These are phyloP conservation scores for Acanthiza pusilla DNA, from an alignment of 2,797 vertebrate genomes.

Conservation along the genomic window DNA sequence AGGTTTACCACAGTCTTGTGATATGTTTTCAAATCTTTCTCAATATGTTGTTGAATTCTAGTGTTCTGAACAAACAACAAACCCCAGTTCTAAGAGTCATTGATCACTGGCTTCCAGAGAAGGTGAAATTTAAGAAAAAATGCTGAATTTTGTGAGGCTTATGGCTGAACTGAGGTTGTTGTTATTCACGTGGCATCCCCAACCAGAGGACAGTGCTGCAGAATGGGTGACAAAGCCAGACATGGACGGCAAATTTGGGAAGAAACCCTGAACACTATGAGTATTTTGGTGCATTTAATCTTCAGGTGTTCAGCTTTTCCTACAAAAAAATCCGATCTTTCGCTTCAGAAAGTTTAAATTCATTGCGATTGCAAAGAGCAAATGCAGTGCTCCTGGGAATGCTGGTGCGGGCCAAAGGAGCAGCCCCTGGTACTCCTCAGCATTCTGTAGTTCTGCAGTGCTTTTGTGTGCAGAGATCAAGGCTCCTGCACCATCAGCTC, in stretches of 20 bases:
- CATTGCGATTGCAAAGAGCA: neutral
- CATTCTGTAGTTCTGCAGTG: neutral
- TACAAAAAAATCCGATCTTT: neutral
- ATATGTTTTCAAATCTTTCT: neutral
- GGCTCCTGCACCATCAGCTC: neutral
- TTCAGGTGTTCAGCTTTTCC: neutral
- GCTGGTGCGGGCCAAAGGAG: neutral
- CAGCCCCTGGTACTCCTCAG: fast-evolving
- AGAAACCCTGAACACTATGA: fast-evolving
- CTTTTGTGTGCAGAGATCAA: neutral
- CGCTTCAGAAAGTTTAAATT: neutral
- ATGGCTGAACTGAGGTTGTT: neutral
- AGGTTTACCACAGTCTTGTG: neutral
- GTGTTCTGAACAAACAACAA: neutral
- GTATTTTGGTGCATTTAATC: neutral
- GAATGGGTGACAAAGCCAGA: neutral
- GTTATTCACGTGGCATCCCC: fast-evolving
- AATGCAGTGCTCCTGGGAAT: neutral
- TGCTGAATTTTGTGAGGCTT: neutral
- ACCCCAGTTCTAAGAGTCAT: neutral
- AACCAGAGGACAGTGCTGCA: neutral
- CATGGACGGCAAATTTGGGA: neutral
- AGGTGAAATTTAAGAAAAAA: neutral
- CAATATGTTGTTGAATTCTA: neutral
- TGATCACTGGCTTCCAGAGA: neutral